Percentiles rank a stretch among this genome's conserved stretches.
Conservation (phyloP, 1,140 invertebrate species). For the Radopholus similis region DNA sequence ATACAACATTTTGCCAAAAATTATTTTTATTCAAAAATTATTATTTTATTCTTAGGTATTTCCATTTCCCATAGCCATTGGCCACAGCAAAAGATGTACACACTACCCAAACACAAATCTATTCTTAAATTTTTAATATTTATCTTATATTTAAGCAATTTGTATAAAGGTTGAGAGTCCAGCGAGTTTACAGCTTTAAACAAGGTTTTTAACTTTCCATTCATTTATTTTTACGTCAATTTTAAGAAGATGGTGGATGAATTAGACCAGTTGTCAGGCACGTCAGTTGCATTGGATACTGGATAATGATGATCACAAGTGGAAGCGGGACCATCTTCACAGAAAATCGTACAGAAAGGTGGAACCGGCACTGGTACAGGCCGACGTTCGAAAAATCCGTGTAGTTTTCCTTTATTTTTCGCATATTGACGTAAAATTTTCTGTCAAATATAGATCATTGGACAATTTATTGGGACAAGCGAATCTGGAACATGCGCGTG, state of each 20-base stretch:
- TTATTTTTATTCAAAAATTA: too few species aligned
- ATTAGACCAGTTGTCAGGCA: too few species aligned
- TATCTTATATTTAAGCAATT: too few species aligned
- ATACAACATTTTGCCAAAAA: too few species aligned
- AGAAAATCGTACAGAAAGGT: neutral
- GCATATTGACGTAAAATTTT: neutral
- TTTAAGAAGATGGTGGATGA: neutral
- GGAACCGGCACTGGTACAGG: neutral
- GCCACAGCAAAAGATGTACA: too few species aligned
- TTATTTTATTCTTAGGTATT: too few species aligned
- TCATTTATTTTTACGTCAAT: neutral
- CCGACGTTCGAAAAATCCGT: conserved; percentile 1
- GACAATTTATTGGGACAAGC: conserved; percentile 54
- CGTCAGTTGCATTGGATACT: too few species aligned
- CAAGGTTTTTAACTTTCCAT: neutral
- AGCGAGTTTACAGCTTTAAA: conserved; percentile 8
- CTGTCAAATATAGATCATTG: conserved; percentile 17
- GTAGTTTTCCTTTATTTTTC: neutral
- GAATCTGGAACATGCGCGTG: conserved; percentile 46
- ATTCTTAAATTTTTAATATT: too few species aligned
- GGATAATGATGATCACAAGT: conserved; percentile 8
- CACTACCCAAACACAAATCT: too few species aligned
- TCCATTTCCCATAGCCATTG: too few species aligned
- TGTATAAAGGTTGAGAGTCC: too few species aligned
- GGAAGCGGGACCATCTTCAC: neutral